These are phyloP conservation scores for Baccha elongata DNA, from an alignment of 2,888 invertebrate genomes.

Conservation along the genomic window DNA sequence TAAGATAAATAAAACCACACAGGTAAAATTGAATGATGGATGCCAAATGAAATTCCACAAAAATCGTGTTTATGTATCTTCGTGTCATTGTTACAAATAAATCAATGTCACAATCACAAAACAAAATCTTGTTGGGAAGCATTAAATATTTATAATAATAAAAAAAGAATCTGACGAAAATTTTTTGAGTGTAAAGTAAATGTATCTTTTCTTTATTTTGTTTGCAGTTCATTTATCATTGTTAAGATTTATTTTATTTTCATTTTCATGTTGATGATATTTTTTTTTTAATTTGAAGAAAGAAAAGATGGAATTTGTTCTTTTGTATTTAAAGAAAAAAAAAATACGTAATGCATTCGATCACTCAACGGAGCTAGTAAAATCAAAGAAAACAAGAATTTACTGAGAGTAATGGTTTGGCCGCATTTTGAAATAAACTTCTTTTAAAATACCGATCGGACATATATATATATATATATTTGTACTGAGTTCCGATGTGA, in stretches of 20 bases:
- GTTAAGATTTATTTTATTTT: not conserved
- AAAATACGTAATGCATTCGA: not conserved
- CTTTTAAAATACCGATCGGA: too few species aligned
- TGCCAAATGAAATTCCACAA: conserved; percentile 1
- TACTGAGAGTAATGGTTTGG: not conserved
- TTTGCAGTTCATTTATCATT: not conserved
- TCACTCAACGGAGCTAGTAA: not conserved
- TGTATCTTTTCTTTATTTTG: too few species aligned
- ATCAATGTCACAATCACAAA: conserved; percentile 10
- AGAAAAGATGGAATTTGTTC: not conserved
- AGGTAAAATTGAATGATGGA: not conserved
- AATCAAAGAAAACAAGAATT: not conserved
- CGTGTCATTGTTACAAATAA: conserved; percentile 17
- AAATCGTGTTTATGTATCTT: not conserved
- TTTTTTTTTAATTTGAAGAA: not conserved
- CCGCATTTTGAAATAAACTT: not conserved
- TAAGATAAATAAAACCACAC: not conserved
- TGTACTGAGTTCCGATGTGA: too few species aligned
- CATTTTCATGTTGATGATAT: not conserved
- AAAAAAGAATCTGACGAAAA: not conserved
- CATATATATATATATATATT: too few species aligned
- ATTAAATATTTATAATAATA: not conserved
- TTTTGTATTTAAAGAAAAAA: not conserved
- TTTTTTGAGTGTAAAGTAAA: too few species aligned
- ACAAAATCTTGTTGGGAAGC: not conserved